Base-by-base conservation (phyloP, 2,113 vertebrate species). In the Picathartes gymnocephalus region DNA sequence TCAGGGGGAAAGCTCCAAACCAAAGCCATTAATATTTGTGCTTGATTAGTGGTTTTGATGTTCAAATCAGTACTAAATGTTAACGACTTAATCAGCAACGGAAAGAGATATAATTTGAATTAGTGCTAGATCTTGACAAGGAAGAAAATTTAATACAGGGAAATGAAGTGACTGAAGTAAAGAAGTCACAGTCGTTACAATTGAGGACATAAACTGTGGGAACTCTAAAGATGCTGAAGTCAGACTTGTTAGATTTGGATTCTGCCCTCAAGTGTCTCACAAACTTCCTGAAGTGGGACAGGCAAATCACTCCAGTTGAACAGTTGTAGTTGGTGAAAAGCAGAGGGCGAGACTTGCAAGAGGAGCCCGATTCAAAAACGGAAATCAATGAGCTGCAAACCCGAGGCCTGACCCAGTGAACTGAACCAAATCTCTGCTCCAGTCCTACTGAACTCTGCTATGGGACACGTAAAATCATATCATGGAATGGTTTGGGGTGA, bases 11-110 rank as follows among this genome's bases (percentile, higher is more conserved):
- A 86, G 61, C 86, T 77, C n/a, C 89, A 71, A 93, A 84, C 56
- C 8, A 83, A 72, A 93, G 73, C 56, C 83, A 68, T 89, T 95
- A 91, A 89, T 93, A 92, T 81, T 84, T 86, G 77, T 88, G 73
- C 95, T 83, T 95, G 86, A 96, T 97, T 95, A 96, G 86, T 68
- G 70, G 72, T 15, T 93, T 85, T 85, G 86, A 92, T 95, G 91
- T 82, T 95, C 91, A 92, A 91, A 96, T 96, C 95, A 92, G 65
- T 42, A 92, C 69, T 92, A 95, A 96, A 97, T 96, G 96, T 93
- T 95, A 97, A 96, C 88, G 60, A 95, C 70, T 89, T 92, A 97
- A 96, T 96, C 91, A 94, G 94, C 94, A 93, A 73, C 83, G 89
- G 95, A 89, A 97, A 91, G 89, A 79, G 83, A 92, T 56, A 79